phyloP scores from a whole-genome alignment of 2,113 vertebrate genomes.

The Sylvilagus bachmani region DNA sequence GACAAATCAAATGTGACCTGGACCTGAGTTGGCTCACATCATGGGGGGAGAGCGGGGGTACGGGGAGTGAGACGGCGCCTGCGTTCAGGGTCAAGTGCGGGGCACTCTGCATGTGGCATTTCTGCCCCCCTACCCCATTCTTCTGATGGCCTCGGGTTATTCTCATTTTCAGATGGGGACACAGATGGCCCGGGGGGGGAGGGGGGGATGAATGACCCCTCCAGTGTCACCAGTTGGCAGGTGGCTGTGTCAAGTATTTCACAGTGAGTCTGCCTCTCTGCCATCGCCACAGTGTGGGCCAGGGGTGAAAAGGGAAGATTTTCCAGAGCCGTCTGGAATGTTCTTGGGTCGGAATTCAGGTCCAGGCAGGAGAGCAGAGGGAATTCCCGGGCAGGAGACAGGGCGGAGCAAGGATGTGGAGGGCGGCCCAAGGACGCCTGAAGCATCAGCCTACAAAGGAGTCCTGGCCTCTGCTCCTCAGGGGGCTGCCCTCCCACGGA shows the following conservation, averaged over 20 bases:
- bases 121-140: not conserved
- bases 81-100: not conserved
- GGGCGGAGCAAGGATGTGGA: no score
- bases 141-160: not conserved
- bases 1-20: not conserved
- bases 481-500: not conserved
- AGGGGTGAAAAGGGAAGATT: not conserved
- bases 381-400: not conserved
- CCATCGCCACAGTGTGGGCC: no score
- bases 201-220: no score
- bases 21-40: not conserved
- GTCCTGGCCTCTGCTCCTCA: not conserved
- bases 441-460: not conserved
- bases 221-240: not conserved
- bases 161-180: not conserved
- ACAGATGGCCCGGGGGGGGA: not conserved
- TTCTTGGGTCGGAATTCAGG: not conserved
- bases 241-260: not conserved
- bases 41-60: not conserved
- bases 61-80: rapidly evolving
- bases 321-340: not conserved
- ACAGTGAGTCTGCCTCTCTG: not conserved
- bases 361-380: not conserved
- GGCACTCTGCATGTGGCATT: rapidly evolving
- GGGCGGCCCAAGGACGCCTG: not conserved